phyloP scores from a whole-genome alignment of 2,113 vertebrate species.

The Oryctolagus cuniculus region mOryCun1.1 NC_091448.1:53307501-53308000 shows the following conservation, averaged over 20 bases:
- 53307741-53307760: not conserved
- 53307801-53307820: no score
- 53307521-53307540: constrained; percentile 56
- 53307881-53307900: no score
- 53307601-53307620: not conserved
- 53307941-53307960: no score
- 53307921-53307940: no score
- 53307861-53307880: no score
- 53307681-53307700: not conserved
- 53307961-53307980: no score
- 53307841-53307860: no score
- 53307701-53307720: not conserved
- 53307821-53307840: no score
- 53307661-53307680: not conserved
- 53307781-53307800: not conserved
- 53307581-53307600: not conserved
- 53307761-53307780: not conserved
- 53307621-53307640: not conserved
- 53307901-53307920: no score
- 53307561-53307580: not conserved
- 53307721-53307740: not conserved
- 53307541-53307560: not conserved
- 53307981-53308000: no score
- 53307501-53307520: constrained; percentile 25
- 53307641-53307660: not conserved